Base-by-base conservation (phyloP, 2,113 vertebrate species). In the Calidris pugnax region DNA sequence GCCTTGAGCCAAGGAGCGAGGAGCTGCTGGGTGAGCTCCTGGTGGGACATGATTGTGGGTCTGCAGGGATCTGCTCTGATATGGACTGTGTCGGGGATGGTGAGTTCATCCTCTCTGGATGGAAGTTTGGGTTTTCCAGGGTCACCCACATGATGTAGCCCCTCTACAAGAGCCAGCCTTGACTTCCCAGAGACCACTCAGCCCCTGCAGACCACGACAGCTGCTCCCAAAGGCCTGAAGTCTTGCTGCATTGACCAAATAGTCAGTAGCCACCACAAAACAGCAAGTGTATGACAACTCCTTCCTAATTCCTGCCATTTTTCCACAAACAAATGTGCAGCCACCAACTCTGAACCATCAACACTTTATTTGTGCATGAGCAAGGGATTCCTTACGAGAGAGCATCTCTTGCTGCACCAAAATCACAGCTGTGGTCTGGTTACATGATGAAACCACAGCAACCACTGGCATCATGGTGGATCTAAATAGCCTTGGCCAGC, bases 401-500 rank as follows among this genome's bases (percentile, higher is more conserved):
- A 12, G 17, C 14, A 12, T 18, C 55, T 56, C 55, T n/a, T 41
- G n/a, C 24, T 57, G 26, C 5, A 2, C 33, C 30, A 7, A 19
- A 73, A 39, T 10, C 4, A 1, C 7, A 32, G 24, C 1, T 14
- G 32, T 10, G 51, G 5, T 7, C 13, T 48, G 59, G 27, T 5
- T 50, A 30, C 1, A 1, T 3, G 19, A 16, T 6, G 50, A 18
- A 43, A 5, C 19, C 45, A 14, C 55, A 13, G 9, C 50, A 10
- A 8, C 9, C 0, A 0, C 26, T 47, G 10, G 2, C n/a, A 0
- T 1, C 0, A 0, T 5, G 28, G 35, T 21, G 51, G 51, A 4
- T 23, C 64, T 94, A 98, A 89, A 97, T 7, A 27, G 97, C 93
- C 35, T 93, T 97, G 89, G 98, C 98, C 84, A 98, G 82, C 26